A percentile compares a stretch with the other conserved stretches of the same genome.
phyloP scores from a whole-genome alignment of 2,113 vertebrate species.

The Cariama cristata region DNA sequence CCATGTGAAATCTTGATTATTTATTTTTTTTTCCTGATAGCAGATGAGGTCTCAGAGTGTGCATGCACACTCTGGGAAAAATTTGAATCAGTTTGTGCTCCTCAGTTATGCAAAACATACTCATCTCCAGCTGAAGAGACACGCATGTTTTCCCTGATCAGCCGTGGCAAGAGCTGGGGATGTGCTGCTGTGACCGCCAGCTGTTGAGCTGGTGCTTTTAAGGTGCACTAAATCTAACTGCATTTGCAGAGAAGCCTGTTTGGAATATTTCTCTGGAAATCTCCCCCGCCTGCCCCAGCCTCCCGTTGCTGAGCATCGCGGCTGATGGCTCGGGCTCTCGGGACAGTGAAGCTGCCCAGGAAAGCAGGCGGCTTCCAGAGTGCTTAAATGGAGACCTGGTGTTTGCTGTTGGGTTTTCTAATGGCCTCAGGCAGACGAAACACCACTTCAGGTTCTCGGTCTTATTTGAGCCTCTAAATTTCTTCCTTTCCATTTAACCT shows the following conservation, averaged over 20 bases:
- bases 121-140: not conserved
- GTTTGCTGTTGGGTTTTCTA: not conserved
- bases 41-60: not conserved
- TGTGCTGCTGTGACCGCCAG: not conserved
- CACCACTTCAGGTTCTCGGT: rapidly evolving
- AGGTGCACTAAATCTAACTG: not conserved
- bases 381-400: rapidly evolving
- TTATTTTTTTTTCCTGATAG: not conserved
- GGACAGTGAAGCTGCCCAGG: not conserved
- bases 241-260: not conserved
- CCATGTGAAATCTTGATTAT: not conserved
- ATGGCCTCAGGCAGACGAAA: not conserved
- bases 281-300: rapidly evolving
- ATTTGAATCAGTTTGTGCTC: not conserved
- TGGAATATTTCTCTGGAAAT: not conserved
- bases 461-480: not conserved
- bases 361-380: not conserved
- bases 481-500: not conserved
- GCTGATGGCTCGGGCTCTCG: rapidly evolving
- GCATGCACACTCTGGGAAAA: not conserved
- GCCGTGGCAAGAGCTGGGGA: not conserved
- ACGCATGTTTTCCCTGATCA: not conserved
- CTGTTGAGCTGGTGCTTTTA: rapidly evolving
- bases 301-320: rapidly evolving
- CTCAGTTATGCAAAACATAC: rapidly evolving